Evolutionary conservation across 2,797 vertebrate genomes (phyloP).

Genomic region (Lutjanus campechanus): DNA sequence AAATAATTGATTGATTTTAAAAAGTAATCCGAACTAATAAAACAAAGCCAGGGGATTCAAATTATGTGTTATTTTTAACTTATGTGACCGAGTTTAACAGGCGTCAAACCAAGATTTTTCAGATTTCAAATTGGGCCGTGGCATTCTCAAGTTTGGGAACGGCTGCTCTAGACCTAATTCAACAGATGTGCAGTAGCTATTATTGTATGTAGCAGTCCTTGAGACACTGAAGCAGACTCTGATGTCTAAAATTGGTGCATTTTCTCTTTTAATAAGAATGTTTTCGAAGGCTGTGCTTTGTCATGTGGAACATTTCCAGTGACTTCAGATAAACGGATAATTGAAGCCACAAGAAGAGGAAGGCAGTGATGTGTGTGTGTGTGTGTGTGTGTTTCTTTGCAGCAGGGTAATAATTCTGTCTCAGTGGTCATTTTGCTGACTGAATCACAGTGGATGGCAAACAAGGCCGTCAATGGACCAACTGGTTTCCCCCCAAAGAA

Average conservation of each 20-base stretch:
- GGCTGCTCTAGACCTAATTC: neutral
- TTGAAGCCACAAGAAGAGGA: constrained; percentile 36
- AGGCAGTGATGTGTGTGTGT: constrained; percentile 1
- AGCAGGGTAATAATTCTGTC: constrained; percentile 24
- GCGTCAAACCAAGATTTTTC: neutral
- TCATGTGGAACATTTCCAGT: constrained; percentile 35
- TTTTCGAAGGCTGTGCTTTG: neutral
- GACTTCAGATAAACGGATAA: constrained; percentile 32
- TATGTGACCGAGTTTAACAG: too few species aligned
- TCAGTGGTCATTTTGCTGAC: constrained; percentile 9
- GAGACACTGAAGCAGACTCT: neutral
- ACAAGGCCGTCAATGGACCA: constrained; percentile 3
- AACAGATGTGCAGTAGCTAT: neutral
- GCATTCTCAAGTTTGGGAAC: neutral
- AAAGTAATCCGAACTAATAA: too few species aligned
- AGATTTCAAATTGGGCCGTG: too few species aligned
- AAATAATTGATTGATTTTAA: too few species aligned
- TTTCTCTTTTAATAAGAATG: neutral
- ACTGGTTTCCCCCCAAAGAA: neutral
- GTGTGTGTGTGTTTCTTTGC: constrained; percentile 10
- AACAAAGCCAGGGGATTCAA: too few species aligned
- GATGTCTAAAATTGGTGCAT: neutral
- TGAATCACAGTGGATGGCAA: constrained; percentile 52
- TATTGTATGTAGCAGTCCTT: neutral
- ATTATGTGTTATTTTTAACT: too few species aligned